Evolutionary conservation across 2,113 vertebrate species (phyloP).

Genomic region (Spilogale gracilis): DNA sequence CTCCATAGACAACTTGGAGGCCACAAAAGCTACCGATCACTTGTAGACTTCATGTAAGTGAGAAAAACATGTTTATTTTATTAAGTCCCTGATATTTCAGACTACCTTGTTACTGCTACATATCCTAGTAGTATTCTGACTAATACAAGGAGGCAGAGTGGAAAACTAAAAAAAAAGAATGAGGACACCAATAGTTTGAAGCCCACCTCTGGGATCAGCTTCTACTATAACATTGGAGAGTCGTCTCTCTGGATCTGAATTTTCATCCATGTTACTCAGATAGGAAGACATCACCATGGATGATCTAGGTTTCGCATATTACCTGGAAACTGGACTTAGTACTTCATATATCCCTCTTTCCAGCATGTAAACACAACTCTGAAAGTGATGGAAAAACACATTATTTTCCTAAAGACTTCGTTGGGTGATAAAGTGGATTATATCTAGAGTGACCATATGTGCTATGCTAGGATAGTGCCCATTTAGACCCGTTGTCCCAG

Average conservation of each 20-base stretch:
- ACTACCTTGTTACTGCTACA: neutral
- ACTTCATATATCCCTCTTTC: neutral
- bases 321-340: neutral
- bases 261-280: neutral
- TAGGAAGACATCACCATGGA: neutral
- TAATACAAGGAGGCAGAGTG: neutral
- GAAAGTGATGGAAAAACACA: neutral
- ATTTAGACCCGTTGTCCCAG: neutral
- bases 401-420: neutral
- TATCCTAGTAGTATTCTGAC: neutral
- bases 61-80: neutral
- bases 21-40: neutral
- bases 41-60: neutral
- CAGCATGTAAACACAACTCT: neutral
- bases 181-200: neutral
- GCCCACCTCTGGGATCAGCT: neutral
- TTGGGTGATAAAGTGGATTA: neutral
- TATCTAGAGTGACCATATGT: neutral
- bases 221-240: neutral
- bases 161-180: neutral
- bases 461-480: neutral
- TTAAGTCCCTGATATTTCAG: neutral
- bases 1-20: neutral
- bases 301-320: neutral
- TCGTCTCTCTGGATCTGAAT: neutral